Conservation (phyloP, 2,797 vertebrate species). For the Etheostoma perlongum region DNA sequence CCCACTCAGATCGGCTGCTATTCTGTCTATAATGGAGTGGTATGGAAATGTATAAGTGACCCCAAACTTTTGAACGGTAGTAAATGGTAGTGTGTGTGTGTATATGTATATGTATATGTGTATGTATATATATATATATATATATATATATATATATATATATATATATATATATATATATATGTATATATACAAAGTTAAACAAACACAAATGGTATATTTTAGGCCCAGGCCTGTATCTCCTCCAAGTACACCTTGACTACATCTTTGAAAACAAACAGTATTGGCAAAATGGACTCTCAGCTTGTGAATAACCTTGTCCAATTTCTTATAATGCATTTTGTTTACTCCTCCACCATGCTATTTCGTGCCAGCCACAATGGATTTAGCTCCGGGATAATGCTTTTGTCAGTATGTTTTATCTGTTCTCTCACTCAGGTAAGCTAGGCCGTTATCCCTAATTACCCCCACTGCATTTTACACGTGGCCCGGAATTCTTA, state of each 20-base stretch:
- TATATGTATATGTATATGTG: too few species aligned
- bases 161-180: too few species aligned
- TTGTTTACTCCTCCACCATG: constrained; percentile 71
- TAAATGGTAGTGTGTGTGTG: too few species aligned
- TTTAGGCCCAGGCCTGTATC: constrained; percentile 17
- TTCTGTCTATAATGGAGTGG: too few species aligned
- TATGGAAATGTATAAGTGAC: too few species aligned
- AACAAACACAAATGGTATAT: constrained; percentile 14
- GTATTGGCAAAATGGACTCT: constrained; percentile 58
- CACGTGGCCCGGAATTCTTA: constrained; percentile 78
- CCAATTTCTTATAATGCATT: constrained; percentile 64
- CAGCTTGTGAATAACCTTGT: constrained; percentile 77
- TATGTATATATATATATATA: too few species aligned
- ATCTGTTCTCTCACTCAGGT: constrained; percentile 81
- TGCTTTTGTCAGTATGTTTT: constrained; percentile 83
- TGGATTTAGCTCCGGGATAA: constrained; percentile 77
- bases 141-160: too few species aligned
- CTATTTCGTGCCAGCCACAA: constrained; percentile 78
- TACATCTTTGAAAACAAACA: constrained; percentile 65
- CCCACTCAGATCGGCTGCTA: too few species aligned
- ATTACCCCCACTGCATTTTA: constrained; percentile 77
- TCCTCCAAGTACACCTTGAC: constrained; percentile 55
- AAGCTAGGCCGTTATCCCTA: constrained; percentile 75
- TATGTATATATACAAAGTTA: neutral
- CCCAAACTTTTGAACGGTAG: too few species aligned